These are phyloP conservation scores for Drosophila aff. DNA, from an alignment of 1,140 invertebrate genomes.

Conservation along the genomic window DNA sequence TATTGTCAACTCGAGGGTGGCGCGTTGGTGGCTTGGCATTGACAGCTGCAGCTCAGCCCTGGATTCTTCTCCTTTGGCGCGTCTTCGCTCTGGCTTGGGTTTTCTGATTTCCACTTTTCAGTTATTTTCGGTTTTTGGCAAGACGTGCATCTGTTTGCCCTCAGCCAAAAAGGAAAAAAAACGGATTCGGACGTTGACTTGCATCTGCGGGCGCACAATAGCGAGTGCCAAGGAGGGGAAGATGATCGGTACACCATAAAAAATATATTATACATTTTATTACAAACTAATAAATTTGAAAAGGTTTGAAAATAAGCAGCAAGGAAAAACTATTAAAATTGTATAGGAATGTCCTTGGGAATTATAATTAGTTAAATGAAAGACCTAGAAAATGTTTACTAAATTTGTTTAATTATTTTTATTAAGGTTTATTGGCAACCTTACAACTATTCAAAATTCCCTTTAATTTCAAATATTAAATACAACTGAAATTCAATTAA, in stretches of 20 bases:
- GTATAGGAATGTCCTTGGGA: no score
- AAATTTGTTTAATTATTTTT: no score
- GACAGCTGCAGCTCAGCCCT: slow-evolving; percentile 57
- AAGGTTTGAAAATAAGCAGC: background rate
- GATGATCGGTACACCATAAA: slow-evolving; percentile 13
- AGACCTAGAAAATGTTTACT: no score
- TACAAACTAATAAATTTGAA: background rate
- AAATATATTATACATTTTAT: background rate
- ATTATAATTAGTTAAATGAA: no score
- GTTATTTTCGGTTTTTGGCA: slow-evolving; percentile 59
- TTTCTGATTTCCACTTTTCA: slow-evolving; percentile 29
- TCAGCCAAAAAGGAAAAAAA: slow-evolving; percentile 30
- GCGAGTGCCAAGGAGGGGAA: slow-evolving; percentile 29
- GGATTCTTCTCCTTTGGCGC: slow-evolving; percentile 65
- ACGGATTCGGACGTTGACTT: slow-evolving; percentile 76
- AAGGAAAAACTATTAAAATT: background rate
- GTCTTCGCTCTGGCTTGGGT: slow-evolving; percentile 48
- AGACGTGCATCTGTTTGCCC: slow-evolving; percentile 73
- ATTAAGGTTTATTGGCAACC: background rate
- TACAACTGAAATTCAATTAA: rapidly evolving
- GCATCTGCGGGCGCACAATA: slow-evolving; percentile 78
- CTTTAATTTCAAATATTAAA: background rate
- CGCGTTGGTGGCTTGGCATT: slow-evolving; percentile 71
- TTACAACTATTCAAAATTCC: background rate
- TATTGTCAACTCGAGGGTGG: slow-evolving; percentile 71